Conservation (phyloP, 1,140 invertebrate species). For the Cylas formicarius region DNA sequence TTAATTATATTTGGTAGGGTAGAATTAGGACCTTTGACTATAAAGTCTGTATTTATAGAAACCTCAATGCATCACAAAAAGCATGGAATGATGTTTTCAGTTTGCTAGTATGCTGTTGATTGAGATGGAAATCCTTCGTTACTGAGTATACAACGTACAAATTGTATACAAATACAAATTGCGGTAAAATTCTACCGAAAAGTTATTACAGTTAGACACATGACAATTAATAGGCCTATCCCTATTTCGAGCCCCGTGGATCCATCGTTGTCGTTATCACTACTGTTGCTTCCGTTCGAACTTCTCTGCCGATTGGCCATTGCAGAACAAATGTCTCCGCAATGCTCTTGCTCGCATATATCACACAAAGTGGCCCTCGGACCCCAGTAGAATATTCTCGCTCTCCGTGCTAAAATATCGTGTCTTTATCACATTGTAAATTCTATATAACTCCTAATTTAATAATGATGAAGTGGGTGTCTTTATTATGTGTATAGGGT, state of each 20-base stretch:
- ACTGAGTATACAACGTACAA: too few relatives aligned
- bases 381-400: slow-evolving; percentile 71
- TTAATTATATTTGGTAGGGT: too few relatives aligned
- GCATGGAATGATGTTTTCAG: too few relatives aligned
- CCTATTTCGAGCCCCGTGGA: too few relatives aligned
- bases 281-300: slow-evolving; percentile 2
- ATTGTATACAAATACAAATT: not conserved
- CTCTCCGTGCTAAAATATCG: slow-evolving; percentile 53
- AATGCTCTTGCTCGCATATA: slow-evolving; percentile 65
- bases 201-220: not conserved
- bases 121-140: too few relatives aligned
- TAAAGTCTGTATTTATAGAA: too few relatives aligned
- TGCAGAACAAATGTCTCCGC: slow-evolving; percentile 26
- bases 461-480: too few relatives aligned
- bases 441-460: too few relatives aligned
- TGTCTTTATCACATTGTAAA: not conserved
- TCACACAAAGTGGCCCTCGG: slow-evolving; percentile 62
- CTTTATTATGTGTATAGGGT: too few relatives aligned
- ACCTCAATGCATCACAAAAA: too few relatives aligned
- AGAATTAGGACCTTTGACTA: too few relatives aligned
- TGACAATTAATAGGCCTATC: not conserved
- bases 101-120: too few relatives aligned
- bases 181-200: not conserved
- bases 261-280: not conserved
- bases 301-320: slow-evolving; percentile 12